Evolutionary conservation across 37 sponge, comb jelly and placozoan species (phyloP).

Genomic region (Hormiphora californensis): DNA sequence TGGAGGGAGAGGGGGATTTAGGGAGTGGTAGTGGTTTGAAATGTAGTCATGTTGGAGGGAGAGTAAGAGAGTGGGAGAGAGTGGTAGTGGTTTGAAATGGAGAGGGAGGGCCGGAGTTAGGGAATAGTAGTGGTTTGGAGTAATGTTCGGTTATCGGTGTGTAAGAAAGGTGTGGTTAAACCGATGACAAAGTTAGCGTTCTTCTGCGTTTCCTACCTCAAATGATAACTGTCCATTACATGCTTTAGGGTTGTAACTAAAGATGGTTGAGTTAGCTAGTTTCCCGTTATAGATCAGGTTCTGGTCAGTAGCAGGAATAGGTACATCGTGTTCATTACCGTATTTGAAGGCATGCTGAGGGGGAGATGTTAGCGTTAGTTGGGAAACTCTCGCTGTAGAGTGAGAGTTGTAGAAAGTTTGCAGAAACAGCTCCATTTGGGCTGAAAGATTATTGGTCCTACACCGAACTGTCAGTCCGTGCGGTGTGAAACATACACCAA

Average conservation of each 20-base stretch:
- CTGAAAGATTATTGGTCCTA: background rate
- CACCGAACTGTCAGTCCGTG: background rate
- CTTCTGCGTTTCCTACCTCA: constrained; percentile 58
- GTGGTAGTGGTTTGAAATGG: background rate
- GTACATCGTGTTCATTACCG: constrained; percentile 37
- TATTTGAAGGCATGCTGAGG: constrained; percentile 26
- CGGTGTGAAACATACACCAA: background rate
- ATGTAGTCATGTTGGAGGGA: background rate
- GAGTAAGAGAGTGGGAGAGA: background rate
- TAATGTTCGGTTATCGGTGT: background rate
- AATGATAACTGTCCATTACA: constrained; percentile 80
- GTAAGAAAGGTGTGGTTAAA: too few species aligned
- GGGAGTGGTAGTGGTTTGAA: background rate
- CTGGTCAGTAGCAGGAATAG: constrained; percentile 40
- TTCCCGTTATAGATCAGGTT: constrained; percentile 67
- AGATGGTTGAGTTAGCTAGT: constrained; percentile 64
- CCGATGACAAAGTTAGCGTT: too few species aligned
- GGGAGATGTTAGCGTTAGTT: background rate
- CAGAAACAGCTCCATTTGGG: background rate
- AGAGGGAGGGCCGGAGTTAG: background rate
- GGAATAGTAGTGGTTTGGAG: background rate
- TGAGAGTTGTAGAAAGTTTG: background rate
- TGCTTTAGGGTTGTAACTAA: constrained; percentile 86
- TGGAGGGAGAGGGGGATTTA: background rate
- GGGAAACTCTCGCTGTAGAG: background rate